Percentiles rank a stretch among this genome's conserved stretches.
Conservation (phyloP, 23 tunicate species). For the Trididemnum clinides region DNA sequence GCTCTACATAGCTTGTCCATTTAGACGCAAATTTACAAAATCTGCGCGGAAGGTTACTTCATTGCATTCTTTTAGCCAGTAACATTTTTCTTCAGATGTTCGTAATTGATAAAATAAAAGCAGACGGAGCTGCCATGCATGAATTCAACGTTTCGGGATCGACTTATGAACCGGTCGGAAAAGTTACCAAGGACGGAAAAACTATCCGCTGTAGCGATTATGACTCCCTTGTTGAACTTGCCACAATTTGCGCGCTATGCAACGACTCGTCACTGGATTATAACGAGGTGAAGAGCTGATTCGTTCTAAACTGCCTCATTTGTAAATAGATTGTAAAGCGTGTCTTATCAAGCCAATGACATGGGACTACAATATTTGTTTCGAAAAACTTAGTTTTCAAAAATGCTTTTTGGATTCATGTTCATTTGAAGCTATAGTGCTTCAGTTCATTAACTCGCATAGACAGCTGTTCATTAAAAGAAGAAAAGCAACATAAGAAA, state of each 20-base stretch:
- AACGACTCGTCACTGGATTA: slow-evolving; percentile 98
- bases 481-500: too few species aligned
- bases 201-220: slow-evolving; percentile 74
- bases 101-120: slow-evolving; percentile 66
- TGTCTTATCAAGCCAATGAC: too few species aligned
- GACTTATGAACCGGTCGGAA: slow-evolving; percentile 97
- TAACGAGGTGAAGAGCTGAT: slow-evolving; percentile 72
- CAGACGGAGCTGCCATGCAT: slow-evolving; percentile 63
- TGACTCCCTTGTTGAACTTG: slow-evolving; percentile 90
- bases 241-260: slow-evolving; percentile 96
- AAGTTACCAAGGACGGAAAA: slow-evolving; percentile 67
- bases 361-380: too few species aligned
- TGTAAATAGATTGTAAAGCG: too few species aligned
- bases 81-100: slow-evolving; percentile 63
- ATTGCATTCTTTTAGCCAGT: too few species aligned
- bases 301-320: too few species aligned
- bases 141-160: slow-evolving; percentile 96
- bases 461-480: too few species aligned
- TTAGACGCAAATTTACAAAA: too few species aligned
- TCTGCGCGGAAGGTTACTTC: too few species aligned
- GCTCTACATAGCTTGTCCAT: too few species aligned
- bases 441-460: too few species aligned
- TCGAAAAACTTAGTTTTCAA: neutral
- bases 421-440: neutral
- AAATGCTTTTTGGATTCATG: neutral